Percentiles rank a stretch among this genome's conserved stretches.
These are phyloP conservation scores for Pocota personata DNA, from an alignment of 2,888 invertebrate genomes.

Conservation along the genomic window DNA sequence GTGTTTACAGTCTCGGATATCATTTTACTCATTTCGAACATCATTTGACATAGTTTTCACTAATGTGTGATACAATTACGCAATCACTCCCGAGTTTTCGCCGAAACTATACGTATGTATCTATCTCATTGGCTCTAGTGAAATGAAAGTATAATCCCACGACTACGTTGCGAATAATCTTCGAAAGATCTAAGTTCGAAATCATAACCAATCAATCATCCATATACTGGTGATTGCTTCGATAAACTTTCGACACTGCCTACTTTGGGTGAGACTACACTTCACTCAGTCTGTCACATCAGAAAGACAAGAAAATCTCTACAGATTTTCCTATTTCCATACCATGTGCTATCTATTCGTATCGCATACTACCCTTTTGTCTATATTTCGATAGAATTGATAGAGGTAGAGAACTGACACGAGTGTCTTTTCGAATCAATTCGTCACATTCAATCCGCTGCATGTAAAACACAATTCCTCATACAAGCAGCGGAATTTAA, in stretches of 20 bases:
- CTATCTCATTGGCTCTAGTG: not conserved
- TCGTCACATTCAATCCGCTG: constrained; percentile 27
- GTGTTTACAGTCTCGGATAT: no score
- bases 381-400: not conserved
- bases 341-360: not conserved
- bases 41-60: no score
- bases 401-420: constrained; percentile 1
- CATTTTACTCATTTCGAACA: no score
- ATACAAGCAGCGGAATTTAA: not conserved
- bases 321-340: not conserved
- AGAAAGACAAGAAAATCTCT: not conserved
- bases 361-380: not conserved
- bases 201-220: not conserved
- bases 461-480: constrained; percentile 1
- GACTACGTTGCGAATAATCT: not conserved
- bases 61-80: no score
- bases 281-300: not conserved
- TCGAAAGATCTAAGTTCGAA: not conserved
- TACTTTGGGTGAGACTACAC: not conserved
- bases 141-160: not conserved
- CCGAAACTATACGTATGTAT: no score
- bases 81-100: no score
- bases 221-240: not conserved
- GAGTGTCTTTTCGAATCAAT: constrained; percentile 26
- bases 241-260: not conserved